Evolutionary conservation across 2,888 invertebrate genomes (phyloP).

Genomic region (Amphipoea oculea): DNA sequence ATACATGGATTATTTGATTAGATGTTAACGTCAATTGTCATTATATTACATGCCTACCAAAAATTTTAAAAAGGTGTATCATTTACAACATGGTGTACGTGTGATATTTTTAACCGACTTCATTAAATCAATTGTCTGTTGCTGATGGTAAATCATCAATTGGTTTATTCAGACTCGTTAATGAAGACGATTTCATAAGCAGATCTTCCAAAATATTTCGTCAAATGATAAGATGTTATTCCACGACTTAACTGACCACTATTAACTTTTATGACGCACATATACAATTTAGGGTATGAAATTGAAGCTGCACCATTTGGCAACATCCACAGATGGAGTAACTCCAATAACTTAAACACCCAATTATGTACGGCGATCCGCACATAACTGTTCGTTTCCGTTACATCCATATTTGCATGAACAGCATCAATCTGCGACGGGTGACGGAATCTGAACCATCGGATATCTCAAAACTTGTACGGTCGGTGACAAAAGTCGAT

Average conservation of each 20-base stretch:
- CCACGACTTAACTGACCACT: constrained; percentile 39
- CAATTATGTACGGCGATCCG: constrained; percentile 54
- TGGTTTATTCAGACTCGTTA: not conserved
- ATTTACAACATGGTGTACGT: not conserved
- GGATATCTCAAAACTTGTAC: constrained; percentile 23
- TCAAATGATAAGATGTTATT: constrained; percentile 7
- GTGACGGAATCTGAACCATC: constrained; percentile 35
- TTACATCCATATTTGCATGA: constrained; percentile 62
- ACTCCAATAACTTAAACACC: constrained; percentile 40
- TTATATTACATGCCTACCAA: not conserved
- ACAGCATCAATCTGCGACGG: constrained; percentile 51
- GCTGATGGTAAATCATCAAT: not conserved
- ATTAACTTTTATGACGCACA: constrained; percentile 51
- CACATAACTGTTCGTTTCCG: constrained; percentile 53
- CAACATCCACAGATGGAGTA: constrained; percentile 53
- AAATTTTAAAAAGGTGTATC: not conserved
- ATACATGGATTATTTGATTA: not conserved
- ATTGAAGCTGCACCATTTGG: constrained; percentile 49
- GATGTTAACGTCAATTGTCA: not conserved
- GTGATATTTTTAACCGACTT: not conserved
- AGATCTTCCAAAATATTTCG: not conserved
- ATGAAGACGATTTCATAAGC: not conserved
- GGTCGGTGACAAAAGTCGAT: not conserved
- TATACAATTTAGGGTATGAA: constrained; percentile 55
- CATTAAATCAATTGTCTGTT: not conserved